Percentiles rank a stretch among this genome's conserved stretches.
Evolutionary conservation across 1,140 invertebrate genomes (phyloP).

Genomic region (Nebria ingens): DNA sequence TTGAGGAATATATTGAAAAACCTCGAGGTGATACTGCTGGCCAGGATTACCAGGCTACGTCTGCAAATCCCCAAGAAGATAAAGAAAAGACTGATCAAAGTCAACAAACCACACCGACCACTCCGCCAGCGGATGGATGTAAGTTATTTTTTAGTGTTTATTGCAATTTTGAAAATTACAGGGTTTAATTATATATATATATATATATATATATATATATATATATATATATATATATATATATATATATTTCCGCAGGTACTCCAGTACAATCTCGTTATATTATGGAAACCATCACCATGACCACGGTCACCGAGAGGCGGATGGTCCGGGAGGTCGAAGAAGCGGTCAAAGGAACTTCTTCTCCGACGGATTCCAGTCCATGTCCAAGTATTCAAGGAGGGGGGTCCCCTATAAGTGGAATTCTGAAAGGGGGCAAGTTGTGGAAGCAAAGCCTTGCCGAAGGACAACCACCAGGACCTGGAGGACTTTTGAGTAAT

Average conservation of each 20-base stretch:
- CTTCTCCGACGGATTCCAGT: neutral
- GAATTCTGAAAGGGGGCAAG: conserved; percentile 52
- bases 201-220: neutral
- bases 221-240: neutral
- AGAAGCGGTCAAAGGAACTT: neutral
- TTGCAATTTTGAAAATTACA: neutral
- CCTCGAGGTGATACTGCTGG: neutral
- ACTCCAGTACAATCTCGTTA: conserved; percentile 40
- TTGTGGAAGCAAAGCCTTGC: conserved; percentile 42
- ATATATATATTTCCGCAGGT: conserved; percentile 13
- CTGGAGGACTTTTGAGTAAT: conserved; percentile 11
- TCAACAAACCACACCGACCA: conserved; percentile 34
- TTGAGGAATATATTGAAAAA: conserved; percentile 1
- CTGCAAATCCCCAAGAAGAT: conserved; percentile 16
- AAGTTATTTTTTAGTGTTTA: conserved; percentile 12
- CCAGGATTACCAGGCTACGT: neutral
- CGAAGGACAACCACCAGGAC: conserved; percentile 11
- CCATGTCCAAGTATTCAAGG: conserved; percentile 22
- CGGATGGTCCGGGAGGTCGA: conserved; percentile 40
- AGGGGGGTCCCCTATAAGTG: conserved; percentile 40
- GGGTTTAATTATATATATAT: neutral
- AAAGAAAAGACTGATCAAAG: conserved; percentile 34
- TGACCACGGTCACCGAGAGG: conserved; percentile 55
- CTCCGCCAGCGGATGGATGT: conserved; percentile 28
- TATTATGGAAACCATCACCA: conserved; percentile 56